phyloP scores from a whole-genome alignment of 2,113 vertebrate genomes.

The Aphyosemion australe region DNA sequence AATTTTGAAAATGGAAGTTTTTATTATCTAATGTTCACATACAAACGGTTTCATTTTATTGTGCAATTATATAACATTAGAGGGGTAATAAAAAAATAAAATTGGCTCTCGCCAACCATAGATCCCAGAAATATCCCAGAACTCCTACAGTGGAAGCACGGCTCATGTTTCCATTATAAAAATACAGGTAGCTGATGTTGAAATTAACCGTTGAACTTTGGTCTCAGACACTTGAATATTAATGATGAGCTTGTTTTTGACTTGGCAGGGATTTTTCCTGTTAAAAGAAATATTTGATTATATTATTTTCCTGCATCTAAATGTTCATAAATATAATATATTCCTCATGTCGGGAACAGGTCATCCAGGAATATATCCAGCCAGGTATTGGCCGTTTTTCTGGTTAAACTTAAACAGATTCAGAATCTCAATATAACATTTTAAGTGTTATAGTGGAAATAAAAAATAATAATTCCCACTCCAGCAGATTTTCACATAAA shows the following conservation, averaged over 20 bases:
- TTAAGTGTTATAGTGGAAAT: constrained; percentile 17
- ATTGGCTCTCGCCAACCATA: too few relatives aligned
- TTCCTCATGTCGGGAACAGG: constrained; percentile 25
- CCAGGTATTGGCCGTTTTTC: constrained; percentile 13
- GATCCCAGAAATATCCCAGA: too few relatives aligned
- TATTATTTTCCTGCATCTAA: constrained; percentile 9
- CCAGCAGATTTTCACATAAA: constrained; percentile 9
- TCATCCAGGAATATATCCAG: background rate
- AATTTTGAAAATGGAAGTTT: too few relatives aligned
- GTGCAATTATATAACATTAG: too few relatives aligned
- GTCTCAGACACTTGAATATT: constrained; percentile 6
- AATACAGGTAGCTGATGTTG: background rate
- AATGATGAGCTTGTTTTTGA: constrained; percentile 12
- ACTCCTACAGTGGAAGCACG: too few relatives aligned
- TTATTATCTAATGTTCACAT: too few relatives aligned
- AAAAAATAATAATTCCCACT: constrained; percentile 6
- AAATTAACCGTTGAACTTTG: background rate
- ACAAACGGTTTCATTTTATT: too few relatives aligned
- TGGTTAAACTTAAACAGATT: too few relatives aligned
- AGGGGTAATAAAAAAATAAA: too few relatives aligned
- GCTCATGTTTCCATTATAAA: background rate
- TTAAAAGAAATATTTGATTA: background rate
- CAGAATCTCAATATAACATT: too few relatives aligned
- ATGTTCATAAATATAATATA: background rate
- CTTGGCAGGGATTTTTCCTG: constrained; percentile 2